Percentiles rank a stretch among this genome's conserved stretches.
Conservation (phyloP, 2,888 invertebrate species). For the Leptogaster cylindrica region DNA sequence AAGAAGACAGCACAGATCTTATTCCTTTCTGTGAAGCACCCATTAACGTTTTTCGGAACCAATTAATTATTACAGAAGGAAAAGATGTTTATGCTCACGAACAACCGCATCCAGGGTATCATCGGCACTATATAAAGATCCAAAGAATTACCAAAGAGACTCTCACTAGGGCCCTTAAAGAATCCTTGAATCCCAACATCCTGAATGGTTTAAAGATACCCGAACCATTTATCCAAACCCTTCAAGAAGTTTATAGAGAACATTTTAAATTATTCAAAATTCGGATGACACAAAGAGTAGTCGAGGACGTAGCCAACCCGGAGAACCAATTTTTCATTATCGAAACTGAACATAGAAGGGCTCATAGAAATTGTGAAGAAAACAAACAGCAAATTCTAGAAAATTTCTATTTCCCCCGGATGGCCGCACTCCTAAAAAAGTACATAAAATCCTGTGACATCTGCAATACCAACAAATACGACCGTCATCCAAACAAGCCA, state of each 20-base stretch:
- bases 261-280: conserved; percentile 2
- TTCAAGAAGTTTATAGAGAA: conserved; percentile 10
- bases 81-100: conserved; percentile 19
- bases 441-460: no score
- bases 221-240: background rate
- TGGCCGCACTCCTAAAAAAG: no score
- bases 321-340: conserved; percentile 6
- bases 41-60: conserved; percentile 45
- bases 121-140: conserved; percentile 5
- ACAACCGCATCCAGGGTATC: conserved; percentile 43
- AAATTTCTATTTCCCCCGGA: no score
- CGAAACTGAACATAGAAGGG: background rate
- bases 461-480: no score
- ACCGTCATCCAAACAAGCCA: no score
- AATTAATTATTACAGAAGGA: conserved; percentile 40
- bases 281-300: background rate
- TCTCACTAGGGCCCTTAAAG: background rate
- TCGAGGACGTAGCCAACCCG: background rate
- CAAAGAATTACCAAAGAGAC: conserved; percentile 14
- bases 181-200: background rate
- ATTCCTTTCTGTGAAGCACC: conserved; percentile 47
- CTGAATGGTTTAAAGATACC: background rate
- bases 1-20: conserved; percentile 47
- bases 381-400: conserved; percentile 9
- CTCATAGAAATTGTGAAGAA: conserved; percentile 13